Base-by-base conservation (phyloP, 2,888 invertebrate species). In the Scotopteryx bipunctaria region DNA sequence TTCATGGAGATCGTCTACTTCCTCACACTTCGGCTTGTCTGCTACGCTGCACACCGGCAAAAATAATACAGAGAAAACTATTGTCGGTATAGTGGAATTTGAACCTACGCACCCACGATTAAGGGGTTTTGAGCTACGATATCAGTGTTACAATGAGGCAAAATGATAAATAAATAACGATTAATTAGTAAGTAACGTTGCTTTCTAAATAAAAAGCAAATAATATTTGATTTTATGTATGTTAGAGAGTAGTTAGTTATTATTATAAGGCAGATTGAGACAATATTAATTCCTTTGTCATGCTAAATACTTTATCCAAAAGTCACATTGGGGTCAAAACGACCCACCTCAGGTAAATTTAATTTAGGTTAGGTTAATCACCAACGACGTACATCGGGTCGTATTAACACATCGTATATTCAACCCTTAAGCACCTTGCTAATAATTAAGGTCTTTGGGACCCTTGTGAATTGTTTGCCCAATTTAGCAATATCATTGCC, bases 1-100 rank as follows among this genome's bases (percentile, higher is more conserved):
- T 93, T 94, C 62, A 92, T 94, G 63, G 96, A 96, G 78, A 92
- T 96, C 14, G 65, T 95, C 1, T 95, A 95, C 69, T 95, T 94
- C 63, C 91, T 93, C 37, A 93, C 94, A 0, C 69, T 95, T 19
- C 91, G 94, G 0, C 80, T 95, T 5, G 81, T 92, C 55, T 94
- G 93, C 85, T 94, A 93, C 63, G 78, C 73, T 5, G 66, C 67
- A 0, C 64, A 63, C 0, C 64, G 35, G 1, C 15, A 40, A 2
- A 48, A 52, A 41, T 47, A 36, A 36, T 13, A n/a, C n/a, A n/a
- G n/a, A n/a, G n/a, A n/a, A n/a, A n/a, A n/a, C n/a, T n/a, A n/a
- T n/a, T n/a, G n/a, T n/a, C n/a, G n/a, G n/a, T n/a, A n/a, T n/a
- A n/a, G n/a, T n/a, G n/a, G n/a, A n/a, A n/a, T n/a, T n/a, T n/a